Evolutionary conservation across 2,113 vertebrate genomes (phyloP), one percentile per base, ranked within the genome.

Genomic region (Ophthalmotilapia sp.): DNA sequence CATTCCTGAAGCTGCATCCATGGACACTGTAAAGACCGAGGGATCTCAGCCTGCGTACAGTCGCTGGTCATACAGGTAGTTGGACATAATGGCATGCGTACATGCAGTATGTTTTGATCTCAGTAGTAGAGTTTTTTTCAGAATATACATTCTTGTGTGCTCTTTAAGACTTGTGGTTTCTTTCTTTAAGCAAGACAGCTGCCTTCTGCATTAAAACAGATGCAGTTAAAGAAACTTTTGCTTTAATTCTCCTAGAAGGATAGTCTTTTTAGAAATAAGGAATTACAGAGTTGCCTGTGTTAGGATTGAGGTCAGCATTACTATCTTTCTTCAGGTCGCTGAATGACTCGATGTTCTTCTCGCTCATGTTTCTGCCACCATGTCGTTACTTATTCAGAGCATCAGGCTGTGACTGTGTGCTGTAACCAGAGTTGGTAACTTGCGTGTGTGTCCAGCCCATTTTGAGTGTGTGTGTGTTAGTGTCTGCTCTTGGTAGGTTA

Each of bases 41-140:
- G 92, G 85, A 80, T 91, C 94, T 79, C 96, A 94, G 90, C 95
- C 95, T 14, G 89, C 87, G 85, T 97, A 94, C 94, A 97, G 96
- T 54, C 95, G 96, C 88, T 96, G 96, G 96, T 96, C 96, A 2
- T 97, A 97, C 96, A 97, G 96, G 96, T 97, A 95, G 85, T 42
- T 40, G 17, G 58, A 47, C 82, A 80, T 40, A 79, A 40, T 33
- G 31, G 7, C 26, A 68, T 15, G 14, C 1, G 7, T 77, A 45
- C 68, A 73, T 73, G n/a, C 14, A 55, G 23, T 11, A 26, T 36
- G 31, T 79, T 42, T 3, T 58, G 3, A 47, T 83, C 38, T 60
- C 4, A 45, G 70, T 9, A 31, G 23, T 77, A 49, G 21, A 19
- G 6, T 11, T 77, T 29, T 26, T 55, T 26, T n/a, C 3, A 45